These are phyloP conservation scores for Tetragonisca angustula DNA, from an alignment of 2,888 invertebrate genomes.

Conservation along the genomic window DNA sequence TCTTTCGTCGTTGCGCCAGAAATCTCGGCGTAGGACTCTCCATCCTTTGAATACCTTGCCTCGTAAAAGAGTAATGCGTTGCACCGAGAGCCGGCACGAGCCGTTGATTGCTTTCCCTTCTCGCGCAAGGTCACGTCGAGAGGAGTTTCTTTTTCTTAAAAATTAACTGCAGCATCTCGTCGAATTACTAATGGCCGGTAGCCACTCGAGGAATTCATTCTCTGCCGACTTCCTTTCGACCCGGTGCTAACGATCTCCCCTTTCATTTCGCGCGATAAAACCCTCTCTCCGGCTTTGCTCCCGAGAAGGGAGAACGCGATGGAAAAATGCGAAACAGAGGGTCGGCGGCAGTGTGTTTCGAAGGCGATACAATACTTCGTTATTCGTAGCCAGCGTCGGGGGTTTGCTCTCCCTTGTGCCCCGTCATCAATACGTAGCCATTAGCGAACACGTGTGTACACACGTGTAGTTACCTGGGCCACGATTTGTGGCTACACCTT, in stretches of 20 bases:
- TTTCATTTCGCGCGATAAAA: slow-evolving; percentile 18
- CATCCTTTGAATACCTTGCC: slow-evolving; percentile 14
- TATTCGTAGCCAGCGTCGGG: slow-evolving; percentile 55
- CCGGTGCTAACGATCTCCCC: slow-evolving; percentile 16
- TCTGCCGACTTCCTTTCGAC: background rate
- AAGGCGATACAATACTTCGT: slow-evolving; percentile 63
- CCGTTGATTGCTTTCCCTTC: slow-evolving; percentile 46
- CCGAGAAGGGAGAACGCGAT: background rate
- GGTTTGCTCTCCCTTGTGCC: slow-evolving; percentile 38
- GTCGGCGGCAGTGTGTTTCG: slow-evolving; percentile 37
- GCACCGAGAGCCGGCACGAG: slow-evolving; percentile 28
- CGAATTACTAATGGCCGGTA: slow-evolving; percentile 49
- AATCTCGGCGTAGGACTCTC: slow-evolving; percentile 43
- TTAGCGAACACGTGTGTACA: slow-evolving; percentile 67
- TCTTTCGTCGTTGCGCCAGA: slow-evolving; percentile 41
- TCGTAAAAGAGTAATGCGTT: slow-evolving; percentile 50
- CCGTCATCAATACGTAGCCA: slow-evolving; percentile 61
- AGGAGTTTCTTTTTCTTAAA: slow-evolving; percentile 27
- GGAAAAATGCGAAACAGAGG: background rate
- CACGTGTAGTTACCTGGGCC: slow-evolving; percentile 45
- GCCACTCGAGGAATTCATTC: slow-evolving; percentile 9
- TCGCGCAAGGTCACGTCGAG: slow-evolving; percentile 43
- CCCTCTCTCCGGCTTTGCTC: background rate
- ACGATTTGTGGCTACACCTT: slow-evolving; percentile 36
- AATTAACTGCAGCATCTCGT: slow-evolving; percentile 46